Conservation (phyloP, 2,888 invertebrate genomes). For the Tipula unca region DNA sequence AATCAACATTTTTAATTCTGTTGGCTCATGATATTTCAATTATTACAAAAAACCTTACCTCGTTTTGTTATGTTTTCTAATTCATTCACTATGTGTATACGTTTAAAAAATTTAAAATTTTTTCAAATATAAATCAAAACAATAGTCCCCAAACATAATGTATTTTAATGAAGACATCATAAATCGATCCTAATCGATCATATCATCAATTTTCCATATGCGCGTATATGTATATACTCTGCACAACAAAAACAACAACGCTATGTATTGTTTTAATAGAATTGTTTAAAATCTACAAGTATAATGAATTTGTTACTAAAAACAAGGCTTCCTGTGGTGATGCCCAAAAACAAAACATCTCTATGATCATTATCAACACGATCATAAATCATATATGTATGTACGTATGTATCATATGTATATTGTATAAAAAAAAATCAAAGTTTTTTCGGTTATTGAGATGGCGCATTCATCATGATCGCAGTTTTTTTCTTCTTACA, state of each 20-base stretch:
- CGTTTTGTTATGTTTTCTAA: neutral
- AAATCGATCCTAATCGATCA: slow-evolving; percentile 14
- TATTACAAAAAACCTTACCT: neutral
- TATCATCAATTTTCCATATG: neutral
- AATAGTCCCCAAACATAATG: neutral
- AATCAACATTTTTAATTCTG: neutral
- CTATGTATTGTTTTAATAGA: neutral
- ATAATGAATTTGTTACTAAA: neutral
- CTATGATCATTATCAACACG: neutral
- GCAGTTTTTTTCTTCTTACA: neutral
- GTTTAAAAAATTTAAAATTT: neutral
- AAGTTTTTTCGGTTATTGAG: neutral
- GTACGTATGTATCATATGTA: no score
- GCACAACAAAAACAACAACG: neutral
- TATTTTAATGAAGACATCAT: neutral
- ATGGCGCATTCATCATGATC: neutral
- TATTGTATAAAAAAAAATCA: neutral
- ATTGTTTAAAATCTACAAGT: neutral
- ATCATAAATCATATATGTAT: neutral
- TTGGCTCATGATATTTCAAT: neutral
- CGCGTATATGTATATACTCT: neutral
- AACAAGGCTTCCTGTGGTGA: neutral
- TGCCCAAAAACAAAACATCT: slow-evolving; percentile 3
- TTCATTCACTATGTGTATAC: neutral
- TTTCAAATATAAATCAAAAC: neutral